phyloP scores from a whole-genome alignment of 1,140 invertebrate species.

The Drosophila varians region DNA sequence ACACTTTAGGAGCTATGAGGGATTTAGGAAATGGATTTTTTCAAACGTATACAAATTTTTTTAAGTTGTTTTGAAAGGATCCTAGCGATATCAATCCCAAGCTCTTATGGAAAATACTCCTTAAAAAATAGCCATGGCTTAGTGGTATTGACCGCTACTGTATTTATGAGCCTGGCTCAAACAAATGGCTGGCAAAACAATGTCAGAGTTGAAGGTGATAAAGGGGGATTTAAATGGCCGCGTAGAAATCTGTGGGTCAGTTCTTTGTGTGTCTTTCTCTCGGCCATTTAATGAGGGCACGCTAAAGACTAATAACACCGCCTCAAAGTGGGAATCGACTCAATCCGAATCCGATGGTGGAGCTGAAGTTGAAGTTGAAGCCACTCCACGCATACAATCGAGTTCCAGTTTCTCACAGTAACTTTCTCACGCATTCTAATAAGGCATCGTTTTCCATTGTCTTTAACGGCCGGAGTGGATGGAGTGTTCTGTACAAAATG shows the following conservation, averaged over 20 bases:
- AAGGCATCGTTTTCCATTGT: constrained; percentile 73
- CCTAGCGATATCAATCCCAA: too few species aligned
- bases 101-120: too few species aligned
- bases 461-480: constrained; percentile 27
- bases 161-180: constrained; percentile 13
- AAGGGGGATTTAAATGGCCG: constrained; percentile 31
- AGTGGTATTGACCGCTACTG: neutral
- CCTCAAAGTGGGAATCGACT: constrained; percentile 8
- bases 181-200: constrained; percentile 16
- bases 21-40: too few species aligned
- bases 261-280: constrained; percentile 25
- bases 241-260: constrained; percentile 39
- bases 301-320: constrained; percentile 35
- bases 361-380: neutral
- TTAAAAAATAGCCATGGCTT: constrained; percentile 21
- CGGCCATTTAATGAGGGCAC: constrained; percentile 46
- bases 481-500: constrained; percentile 53
- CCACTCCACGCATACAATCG: constrained; percentile 39
- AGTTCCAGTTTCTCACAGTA: constrained; percentile 49
- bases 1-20: too few species aligned
- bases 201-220: constrained; percentile 29
- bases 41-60: too few species aligned
- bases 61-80: too few species aligned
- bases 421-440: constrained; percentile 63
- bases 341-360: neutral